Evolutionary conservation across 1,140 invertebrate genomes (phyloP).

Genomic region (Caenorhabditis brenneri): DNA sequence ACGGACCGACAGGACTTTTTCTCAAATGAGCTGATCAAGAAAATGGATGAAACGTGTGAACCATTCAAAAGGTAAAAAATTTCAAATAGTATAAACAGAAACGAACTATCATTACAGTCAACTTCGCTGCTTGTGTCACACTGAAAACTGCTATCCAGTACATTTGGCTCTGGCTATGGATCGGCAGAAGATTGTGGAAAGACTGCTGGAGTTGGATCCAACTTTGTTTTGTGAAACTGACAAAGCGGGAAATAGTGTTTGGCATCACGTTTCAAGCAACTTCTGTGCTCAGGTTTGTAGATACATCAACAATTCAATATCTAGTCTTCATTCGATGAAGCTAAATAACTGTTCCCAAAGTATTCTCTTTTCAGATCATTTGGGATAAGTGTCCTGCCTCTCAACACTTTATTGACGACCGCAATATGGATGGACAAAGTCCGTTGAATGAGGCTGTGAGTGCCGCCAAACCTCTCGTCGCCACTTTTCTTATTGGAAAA

Average conservation of each 20-base stretch:
- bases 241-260: constrained; percentile 62
- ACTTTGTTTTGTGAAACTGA: constrained; percentile 54
- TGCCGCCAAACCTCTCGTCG: constrained; percentile 63
- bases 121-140: constrained; percentile 56
- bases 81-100: not conserved
- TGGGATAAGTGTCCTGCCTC: constrained; percentile 58
- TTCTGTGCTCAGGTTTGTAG: not conserved
- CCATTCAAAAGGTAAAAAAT: not conserved
- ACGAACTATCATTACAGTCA: constrained; percentile 57
- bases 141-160: constrained; percentile 66
- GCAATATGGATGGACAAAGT: constrained; percentile 66
- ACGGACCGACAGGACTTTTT: constrained; percentile 55
- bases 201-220: constrained; percentile 61
- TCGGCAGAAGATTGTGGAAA: constrained; percentile 62
- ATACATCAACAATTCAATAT: not conserved
- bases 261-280: constrained; percentile 64
- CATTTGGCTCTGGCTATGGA: constrained; percentile 68
- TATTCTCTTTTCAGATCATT: constrained; percentile 56
- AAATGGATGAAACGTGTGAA: constrained; percentile 42
- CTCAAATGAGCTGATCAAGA: constrained; percentile 47
- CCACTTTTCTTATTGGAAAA: constrained; percentile 18
- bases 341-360: too few relatives aligned
- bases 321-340: not conserved
- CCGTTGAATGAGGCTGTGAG: constrained; percentile 67
- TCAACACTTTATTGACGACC: constrained; percentile 62